Conservation (phyloP, 2,113 vertebrate genomes). For the Hypomesus transpacificus region DNA sequence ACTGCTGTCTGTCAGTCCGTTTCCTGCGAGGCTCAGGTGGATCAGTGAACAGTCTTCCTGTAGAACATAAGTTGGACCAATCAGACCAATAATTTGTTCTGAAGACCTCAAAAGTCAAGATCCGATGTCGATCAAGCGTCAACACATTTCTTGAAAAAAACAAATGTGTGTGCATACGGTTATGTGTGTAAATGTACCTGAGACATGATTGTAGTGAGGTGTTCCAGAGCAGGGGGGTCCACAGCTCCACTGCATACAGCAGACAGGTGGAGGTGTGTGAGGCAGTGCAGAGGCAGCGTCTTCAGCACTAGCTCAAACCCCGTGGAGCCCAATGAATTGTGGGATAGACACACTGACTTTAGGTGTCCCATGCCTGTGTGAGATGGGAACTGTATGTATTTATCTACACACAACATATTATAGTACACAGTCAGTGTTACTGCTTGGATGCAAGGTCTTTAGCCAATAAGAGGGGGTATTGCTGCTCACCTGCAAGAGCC, state of each 20-base stretch:
- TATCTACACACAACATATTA: not conserved
- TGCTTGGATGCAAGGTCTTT: too few species aligned
- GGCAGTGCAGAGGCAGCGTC: slow-evolving; percentile 60
- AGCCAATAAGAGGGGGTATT: not conserved
- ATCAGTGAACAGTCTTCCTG: slow-evolving; percentile 70
- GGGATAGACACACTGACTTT: slow-evolving; percentile 74
- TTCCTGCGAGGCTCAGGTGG: slow-evolving; percentile 72
- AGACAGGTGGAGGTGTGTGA: slow-evolving; percentile 76
- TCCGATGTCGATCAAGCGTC: not conserved
- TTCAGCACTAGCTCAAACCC: slow-evolving; percentile 75
- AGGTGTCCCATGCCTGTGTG: slow-evolving; percentile 67
- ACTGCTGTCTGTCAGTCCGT: slow-evolving; percentile 67
- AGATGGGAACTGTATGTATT: not conserved
- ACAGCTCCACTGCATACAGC: slow-evolving; percentile 47
- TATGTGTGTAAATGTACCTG: slow-evolving; percentile 72
- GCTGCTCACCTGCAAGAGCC: slow-evolving; percentile 67
- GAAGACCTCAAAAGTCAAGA: too few species aligned
- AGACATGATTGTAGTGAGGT: slow-evolving; percentile 65
- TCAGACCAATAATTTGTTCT: not conserved
- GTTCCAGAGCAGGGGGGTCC: slow-evolving; percentile 52
- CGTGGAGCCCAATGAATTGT: slow-evolving; percentile 76
- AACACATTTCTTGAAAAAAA: too few species aligned
- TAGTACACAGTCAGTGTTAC: not conserved
- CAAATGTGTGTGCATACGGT: not conserved
- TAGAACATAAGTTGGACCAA: not conserved